These are phyloP conservation scores for Gopherus flavomarginatus DNA, from an alignment of 2,113 vertebrate species.

Conservation along the genomic window DNA sequence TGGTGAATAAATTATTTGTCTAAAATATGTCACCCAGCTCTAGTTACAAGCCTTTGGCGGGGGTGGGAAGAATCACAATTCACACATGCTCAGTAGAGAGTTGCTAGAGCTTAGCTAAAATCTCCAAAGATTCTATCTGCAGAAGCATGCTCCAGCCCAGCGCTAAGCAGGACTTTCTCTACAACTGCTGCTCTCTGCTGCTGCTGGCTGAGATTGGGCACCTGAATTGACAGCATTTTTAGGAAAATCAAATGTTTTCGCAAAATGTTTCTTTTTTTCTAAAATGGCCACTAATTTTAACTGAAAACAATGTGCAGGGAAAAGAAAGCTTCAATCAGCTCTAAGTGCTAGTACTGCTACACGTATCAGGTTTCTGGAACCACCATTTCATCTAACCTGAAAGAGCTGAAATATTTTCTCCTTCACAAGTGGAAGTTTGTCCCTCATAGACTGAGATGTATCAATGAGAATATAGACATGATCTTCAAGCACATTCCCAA, in stretches of 20 bases:
- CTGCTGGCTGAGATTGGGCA: neutral
- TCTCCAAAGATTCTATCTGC: neutral
- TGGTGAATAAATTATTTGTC: neutral
- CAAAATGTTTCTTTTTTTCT: neutral
- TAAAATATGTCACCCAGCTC: neutral
- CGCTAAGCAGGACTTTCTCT: neutral
- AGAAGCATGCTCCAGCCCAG: neutral
- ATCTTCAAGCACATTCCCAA: conserved; percentile 80
- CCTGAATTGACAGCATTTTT: neutral
- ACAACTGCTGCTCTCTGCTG: neutral
- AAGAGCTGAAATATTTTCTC: conserved; percentile 82
- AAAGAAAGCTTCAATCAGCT: neutral
- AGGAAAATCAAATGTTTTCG: neutral
- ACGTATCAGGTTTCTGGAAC: neutral
- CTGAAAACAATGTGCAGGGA: rapidly evolving
- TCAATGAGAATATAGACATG: conserved; percentile 83
- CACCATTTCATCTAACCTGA: conserved; percentile 68
- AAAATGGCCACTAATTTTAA: neutral
- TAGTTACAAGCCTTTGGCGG: neutral
- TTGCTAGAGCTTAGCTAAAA: neutral
- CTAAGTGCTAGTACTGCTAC: neutral
- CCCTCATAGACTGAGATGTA: conserved; percentile 85
- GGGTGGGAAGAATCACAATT: neutral
- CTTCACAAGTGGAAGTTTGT: conserved; percentile 82
- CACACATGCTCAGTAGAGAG: neutral